These are phyloP conservation scores for Monoplex corrugatus DNA, from an alignment of 2,888 invertebrate species.

Conservation along the genomic window DNA sequence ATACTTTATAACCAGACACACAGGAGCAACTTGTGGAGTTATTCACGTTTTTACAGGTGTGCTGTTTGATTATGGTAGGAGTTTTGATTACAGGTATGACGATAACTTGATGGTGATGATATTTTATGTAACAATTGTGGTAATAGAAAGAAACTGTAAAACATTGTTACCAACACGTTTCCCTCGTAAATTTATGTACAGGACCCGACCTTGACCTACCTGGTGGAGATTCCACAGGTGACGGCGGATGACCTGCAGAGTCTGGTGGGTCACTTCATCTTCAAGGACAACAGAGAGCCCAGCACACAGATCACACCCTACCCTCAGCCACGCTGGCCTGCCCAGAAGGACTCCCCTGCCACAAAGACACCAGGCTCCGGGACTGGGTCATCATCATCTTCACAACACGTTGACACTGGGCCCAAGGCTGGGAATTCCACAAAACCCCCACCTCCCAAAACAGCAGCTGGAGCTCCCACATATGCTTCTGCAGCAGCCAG, in stretches of 20 bases:
- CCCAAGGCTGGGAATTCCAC: too few species aligned
- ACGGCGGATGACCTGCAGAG: conserved; percentile 6
- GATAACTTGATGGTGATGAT: background rate
- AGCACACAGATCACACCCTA: background rate
- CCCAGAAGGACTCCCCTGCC: background rate
- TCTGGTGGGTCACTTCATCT: background rate
- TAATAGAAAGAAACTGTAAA: too few species aligned
- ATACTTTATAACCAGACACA: too few species aligned
- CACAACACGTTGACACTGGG: too few species aligned
- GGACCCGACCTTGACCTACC: background rate
- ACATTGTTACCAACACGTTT: too few species aligned
- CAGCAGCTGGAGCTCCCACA: too few species aligned
- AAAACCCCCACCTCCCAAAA: too few species aligned
- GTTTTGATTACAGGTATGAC: background rate
- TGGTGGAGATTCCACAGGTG: conserved; percentile 38
- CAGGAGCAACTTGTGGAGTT: too few species aligned
- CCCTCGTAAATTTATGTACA: background rate
- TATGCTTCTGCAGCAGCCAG: too few species aligned
- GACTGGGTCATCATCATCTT: too few species aligned
- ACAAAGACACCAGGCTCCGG: background rate
- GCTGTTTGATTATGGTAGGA: background rate
- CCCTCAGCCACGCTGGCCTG: background rate
- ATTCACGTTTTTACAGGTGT: background rate
- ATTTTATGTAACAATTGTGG: too few species aligned
- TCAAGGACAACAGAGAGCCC: background rate